These are phyloP conservation scores for Scaptomyza montana DNA, from an alignment of 1,140 invertebrate genomes.

Conservation along the genomic window DNA sequence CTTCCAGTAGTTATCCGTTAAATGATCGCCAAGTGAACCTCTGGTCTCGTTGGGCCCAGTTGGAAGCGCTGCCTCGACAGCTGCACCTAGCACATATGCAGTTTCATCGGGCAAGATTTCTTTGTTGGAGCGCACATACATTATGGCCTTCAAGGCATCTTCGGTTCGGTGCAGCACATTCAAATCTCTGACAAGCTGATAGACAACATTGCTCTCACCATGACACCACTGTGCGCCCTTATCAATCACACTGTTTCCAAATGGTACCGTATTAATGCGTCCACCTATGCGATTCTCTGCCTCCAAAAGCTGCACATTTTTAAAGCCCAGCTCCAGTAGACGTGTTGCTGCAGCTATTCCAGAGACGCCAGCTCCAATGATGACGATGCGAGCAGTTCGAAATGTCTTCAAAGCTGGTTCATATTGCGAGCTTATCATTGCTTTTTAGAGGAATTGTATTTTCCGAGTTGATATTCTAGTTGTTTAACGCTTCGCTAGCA, in stretches of 20 bases:
- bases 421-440: slow-evolving; percentile 4
- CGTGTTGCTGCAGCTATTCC: slow-evolving; percentile 86
- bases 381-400: slow-evolving; percentile 81
- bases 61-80: slow-evolving; percentile 15
- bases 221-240: slow-evolving; percentile 92
- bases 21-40: slow-evolving; percentile 84
- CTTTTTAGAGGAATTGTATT: background rate
- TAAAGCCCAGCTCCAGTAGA: slow-evolving; percentile 85
- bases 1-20: slow-evolving; percentile 76
- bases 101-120: slow-evolving; percentile 68
- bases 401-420: slow-evolving; percentile 25
- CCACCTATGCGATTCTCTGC: slow-evolving; percentile 90
- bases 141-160: slow-evolving; percentile 37
- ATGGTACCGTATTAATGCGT: slow-evolving; percentile 86
- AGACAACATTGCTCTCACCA: slow-evolving; percentile 90
- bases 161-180: slow-evolving; percentile 84
- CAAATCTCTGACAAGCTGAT: slow-evolving; percentile 86
- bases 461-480: background rate
- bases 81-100: slow-evolving; percentile 37
- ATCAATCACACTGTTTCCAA: slow-evolving; percentile 88
- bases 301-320: slow-evolving; percentile 86
- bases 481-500: background rate
- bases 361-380: slow-evolving; percentile 86
- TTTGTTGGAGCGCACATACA: slow-evolving; percentile 80
- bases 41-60: slow-evolving; percentile 50